Conservation (phyloP, 2,113 vertebrate genomes). For the Sorex araneus region DNA sequence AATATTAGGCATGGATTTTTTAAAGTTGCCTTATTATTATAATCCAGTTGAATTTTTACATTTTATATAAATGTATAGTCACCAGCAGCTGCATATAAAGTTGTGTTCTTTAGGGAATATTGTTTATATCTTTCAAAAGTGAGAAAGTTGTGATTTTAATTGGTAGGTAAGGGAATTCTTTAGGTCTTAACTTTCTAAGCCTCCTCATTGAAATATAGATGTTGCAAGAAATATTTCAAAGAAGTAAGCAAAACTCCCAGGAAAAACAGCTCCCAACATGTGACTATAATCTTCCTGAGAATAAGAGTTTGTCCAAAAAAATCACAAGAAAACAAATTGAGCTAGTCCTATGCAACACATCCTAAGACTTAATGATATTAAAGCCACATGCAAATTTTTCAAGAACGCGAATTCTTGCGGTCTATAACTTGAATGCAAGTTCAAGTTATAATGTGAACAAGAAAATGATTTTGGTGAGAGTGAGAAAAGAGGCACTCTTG, state of each 20-base stretch:
- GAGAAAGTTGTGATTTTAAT: background rate
- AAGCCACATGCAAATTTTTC: no score
- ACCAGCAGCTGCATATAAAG: background rate
- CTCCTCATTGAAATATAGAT: background rate
- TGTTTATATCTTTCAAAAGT: background rate
- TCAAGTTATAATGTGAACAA: no score
- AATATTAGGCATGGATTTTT: background rate
- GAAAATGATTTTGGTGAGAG: no score
- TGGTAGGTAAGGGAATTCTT: background rate
- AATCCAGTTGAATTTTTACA: slow-evolving; percentile 7
- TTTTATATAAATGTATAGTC: background rate
- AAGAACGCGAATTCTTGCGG: no score
- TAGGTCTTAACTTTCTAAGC: background rate
- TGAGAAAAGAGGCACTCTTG: no score
- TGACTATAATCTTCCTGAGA: no score
- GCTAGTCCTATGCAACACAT: no score
- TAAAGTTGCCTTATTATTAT: background rate
- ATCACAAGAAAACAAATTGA: no score
- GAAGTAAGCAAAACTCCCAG: background rate
- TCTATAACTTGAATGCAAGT: no score
- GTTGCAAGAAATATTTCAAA: background rate
- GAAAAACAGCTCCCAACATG: background rate
- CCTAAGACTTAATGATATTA: no score
- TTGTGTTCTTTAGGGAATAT: background rate
- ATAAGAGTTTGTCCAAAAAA: no score